Evolutionary conservation across 2,888 invertebrate species (phyloP), one percentile per base, ranked within the genome.

Genomic region (Eudasyphora cyanicolor): DNA sequence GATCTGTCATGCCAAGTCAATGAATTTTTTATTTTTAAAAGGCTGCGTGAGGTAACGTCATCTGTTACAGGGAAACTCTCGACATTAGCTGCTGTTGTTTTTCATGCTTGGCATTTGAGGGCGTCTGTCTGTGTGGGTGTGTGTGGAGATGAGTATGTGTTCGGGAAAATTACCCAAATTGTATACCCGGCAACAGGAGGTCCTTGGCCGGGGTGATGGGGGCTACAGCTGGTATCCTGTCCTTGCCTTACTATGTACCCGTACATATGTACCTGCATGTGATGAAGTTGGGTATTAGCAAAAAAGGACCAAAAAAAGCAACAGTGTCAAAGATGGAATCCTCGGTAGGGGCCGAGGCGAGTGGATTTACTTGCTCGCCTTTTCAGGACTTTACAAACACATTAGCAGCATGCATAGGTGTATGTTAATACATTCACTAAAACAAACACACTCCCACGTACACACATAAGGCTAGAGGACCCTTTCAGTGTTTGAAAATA

Each of bases 21-120:
- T 82, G 83, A 84, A 80, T 82, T 82, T 82, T 70, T 80, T 74
- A 74, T 62, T 82, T 77, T 82, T 45, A 76, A 82, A 82, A 79
- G 76, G 67, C 71, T 85, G 85, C 80, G 70, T 84, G 60, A 75
- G 75, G 57, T 45, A 81, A 75, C 71, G 75, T 76, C 84, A 76
- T 73, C 78, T 60, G 67, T 67, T 64, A 77, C 51, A 35, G 24
- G 57, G 67, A 49, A 69, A n/a, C 54, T 64, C 45, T 45, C 24
- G 1, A 14, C 67, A 67, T 67, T 64, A n/a, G 14, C 17, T 6
- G 54, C n/a, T n/a, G 24, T n/a, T 45, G 51, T 24, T 62, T 7
- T 51, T 64, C 12, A 21, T 64, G 29, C n/a, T n/a, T n/a, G 12
- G 54, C 21, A 21, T 6, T 19, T 62, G 62, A 32, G 29, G 3